Evolutionary conservation across 1,140 invertebrate genomes (phyloP).

Genomic region (Plodia interpunctella): DNA sequence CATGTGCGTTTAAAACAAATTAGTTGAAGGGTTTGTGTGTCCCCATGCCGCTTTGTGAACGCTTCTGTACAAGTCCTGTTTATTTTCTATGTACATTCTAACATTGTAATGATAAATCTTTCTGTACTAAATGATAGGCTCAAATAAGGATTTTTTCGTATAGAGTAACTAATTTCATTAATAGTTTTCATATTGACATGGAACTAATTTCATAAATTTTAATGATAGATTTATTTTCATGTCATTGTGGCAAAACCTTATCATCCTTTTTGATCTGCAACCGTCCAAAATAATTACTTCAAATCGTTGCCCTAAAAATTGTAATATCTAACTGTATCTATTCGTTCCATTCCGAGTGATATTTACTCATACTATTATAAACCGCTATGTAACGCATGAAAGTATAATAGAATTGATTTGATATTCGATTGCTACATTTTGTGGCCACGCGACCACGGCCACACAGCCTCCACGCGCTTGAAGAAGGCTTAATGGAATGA

Average conservation of each 20-base stretch:
- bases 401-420: slow-evolving; percentile 70
- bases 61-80: slow-evolving; percentile 1
- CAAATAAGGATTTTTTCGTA: neutral
- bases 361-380: slow-evolving; percentile 25
- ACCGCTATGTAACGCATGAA: slow-evolving; percentile 33
- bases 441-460: slow-evolving; percentile 68
- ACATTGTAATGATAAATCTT: neutral
- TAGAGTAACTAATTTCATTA: too few species aligned
- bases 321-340: neutral
- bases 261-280: too few species aligned
- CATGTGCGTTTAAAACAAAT: slow-evolving; percentile 32
- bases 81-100: neutral
- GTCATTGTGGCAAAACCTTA: too few species aligned
- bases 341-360: slow-evolving; percentile 2
- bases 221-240: neutral
- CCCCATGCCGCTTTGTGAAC: slow-evolving; percentile 21
- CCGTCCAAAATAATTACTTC: neutral
- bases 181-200: too few species aligned
- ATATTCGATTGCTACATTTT: slow-evolving; percentile 58
- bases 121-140: neutral
- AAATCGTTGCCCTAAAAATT: neutral
- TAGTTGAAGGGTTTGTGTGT: slow-evolving; percentile 26
- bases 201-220: too few species aligned
- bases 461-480: slow-evolving; percentile 65
- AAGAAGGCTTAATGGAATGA: slow-evolving; percentile 75